Evolutionary conservation across 2,888 invertebrate genomes (phyloP), one percentile per base, ranked within the genome.

Genomic region (Molanna angustata): DNA sequence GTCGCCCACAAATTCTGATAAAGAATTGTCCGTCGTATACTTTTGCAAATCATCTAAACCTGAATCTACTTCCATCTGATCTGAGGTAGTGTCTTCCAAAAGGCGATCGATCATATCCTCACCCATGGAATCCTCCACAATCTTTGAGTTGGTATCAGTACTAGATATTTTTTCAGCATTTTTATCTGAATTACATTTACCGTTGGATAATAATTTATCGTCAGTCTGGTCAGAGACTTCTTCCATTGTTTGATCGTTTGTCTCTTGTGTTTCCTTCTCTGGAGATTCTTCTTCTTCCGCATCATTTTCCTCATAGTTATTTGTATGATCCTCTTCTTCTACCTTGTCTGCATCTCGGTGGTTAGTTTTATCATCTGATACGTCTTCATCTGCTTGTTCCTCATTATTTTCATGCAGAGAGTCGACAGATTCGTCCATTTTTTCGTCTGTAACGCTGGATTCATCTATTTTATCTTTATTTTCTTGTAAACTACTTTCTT

Each of bases 81-180:
- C 44, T 3, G 21, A 27, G 4, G 32, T 19, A 14, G n/a, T 21
- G n/a, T 47, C 71, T 57, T 69, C 69, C 46, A 73, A 62, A 46
- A 73, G 64, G 52, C 63, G 67, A 55, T 73, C 69, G 56, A 72
- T 72, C 63, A 69, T 64, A 57, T 73, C 71, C 31, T 71, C 71
- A 61, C 68, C 71, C 63, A 70, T 69, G 59, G 73, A 73, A 41
- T 65, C 39, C 51, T 68, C 65, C 19, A 56, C 57, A 61, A 22
- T 35, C 22, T 48, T 39, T 9, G 53, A 7, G 17, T 32, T 20
- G 2, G 14, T 9, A 9, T 32, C 41, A 11, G 13, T 32, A 13
- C 21, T 40, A 3, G 11, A 17, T 19, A 32, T 39, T n/a, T 4
- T 20, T 20, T 51, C 50, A 6, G n/a, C 22, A 16, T 43, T 46